phyloP scores from a whole-genome alignment of 1,140 invertebrate genomes.

The Octopus bimaculoides region DNA sequence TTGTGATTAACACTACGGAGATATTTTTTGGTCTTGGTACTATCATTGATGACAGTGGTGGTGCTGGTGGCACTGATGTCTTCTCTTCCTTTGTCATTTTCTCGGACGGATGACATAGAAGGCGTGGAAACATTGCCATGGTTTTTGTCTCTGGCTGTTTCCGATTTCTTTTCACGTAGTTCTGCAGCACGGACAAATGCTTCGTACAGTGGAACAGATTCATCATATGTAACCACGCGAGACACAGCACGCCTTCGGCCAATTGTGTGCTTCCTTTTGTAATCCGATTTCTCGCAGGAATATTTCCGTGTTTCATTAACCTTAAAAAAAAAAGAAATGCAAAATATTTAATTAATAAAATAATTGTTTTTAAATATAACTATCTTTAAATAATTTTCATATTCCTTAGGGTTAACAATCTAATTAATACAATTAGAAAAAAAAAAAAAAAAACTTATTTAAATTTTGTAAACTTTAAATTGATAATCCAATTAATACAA shows the following conservation, averaged over 20 bases:
- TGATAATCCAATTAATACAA: no score
- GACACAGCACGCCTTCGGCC: constrained; percentile 29
- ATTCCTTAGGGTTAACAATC: no score
- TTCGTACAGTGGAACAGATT: constrained; percentile 21
- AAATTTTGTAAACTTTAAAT: no score
- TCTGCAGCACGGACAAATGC: constrained; percentile 15
- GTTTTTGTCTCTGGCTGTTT: background rate
- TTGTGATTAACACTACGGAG: no score
- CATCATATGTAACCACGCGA: constrained; percentile 32
- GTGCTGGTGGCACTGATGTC: background rate
- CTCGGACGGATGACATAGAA: background rate
- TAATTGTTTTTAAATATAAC: no score
- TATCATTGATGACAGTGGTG: background rate
- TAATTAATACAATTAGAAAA: no score
- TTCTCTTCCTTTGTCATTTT: background rate
- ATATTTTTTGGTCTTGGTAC: background rate
- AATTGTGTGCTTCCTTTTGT: constrained; percentile 30
- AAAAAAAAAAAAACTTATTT: no score
- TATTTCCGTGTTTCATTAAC: no score
- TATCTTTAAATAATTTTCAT: no score
- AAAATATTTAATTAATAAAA: no score
- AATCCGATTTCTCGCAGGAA: constrained; percentile 5
- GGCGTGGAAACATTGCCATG: background rate
- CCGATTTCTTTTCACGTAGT: background rate
- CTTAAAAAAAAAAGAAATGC: no score